A percentile compares a stretch with the other conserved stretches of the same genome.
Conservation (phyloP, 2,113 vertebrate species). For the Brienomyrus brachyistius region DNA sequence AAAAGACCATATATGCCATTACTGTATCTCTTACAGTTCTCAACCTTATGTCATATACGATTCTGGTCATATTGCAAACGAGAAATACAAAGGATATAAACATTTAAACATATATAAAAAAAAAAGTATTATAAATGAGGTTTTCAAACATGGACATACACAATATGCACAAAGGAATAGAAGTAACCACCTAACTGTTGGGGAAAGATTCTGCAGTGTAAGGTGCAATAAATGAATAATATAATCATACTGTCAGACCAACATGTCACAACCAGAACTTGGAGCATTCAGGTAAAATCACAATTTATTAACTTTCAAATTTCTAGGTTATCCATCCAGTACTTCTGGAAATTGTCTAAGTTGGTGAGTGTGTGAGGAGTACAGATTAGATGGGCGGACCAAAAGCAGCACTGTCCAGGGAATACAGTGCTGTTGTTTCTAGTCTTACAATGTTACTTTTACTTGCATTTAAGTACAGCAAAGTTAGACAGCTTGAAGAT, state of each 20-base stretch:
- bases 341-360: not conserved
- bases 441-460: not conserved
- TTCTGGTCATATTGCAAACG: not conserved
- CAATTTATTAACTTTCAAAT: not conserved
- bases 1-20: not conserved
- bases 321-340: not conserved
- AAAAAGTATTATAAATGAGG: not conserved
- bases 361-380: not conserved
- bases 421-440: not conserved
- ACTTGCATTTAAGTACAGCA: not conserved
- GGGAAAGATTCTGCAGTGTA: not conserved
- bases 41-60: not conserved
- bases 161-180: not conserved
- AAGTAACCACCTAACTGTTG: not conserved
- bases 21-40: not conserved
- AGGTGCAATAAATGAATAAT: not conserved
- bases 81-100: not conserved
- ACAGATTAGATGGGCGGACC: too few relatives aligned
- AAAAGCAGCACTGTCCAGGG: not conserved
- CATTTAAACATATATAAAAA: not conserved
- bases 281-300: not conserved
- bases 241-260: not conserved
- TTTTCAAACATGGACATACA: not conserved
- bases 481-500: not conserved
- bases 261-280: not conserved